These are phyloP conservation scores for Sebastes paucispinis DNA, from an alignment of 2,797 vertebrate genomes.

Conservation along the genomic window DNA sequence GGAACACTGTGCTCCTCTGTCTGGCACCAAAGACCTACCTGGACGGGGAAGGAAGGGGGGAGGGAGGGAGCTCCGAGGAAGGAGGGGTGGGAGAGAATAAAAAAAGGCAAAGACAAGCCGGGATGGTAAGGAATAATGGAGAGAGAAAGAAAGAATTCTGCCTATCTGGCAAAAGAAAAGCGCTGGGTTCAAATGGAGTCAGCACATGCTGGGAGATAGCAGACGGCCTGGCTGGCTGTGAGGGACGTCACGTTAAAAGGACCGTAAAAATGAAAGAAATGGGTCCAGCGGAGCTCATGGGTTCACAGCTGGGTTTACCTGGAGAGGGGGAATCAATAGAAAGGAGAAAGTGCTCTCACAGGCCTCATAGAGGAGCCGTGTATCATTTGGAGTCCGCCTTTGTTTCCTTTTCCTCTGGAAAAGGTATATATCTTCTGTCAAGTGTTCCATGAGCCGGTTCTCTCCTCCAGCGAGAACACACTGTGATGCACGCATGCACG, in stretches of 20 bases:
- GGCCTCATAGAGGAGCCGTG: conserved; percentile 48
- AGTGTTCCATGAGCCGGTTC: conserved; percentile 58
- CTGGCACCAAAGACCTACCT: conserved; percentile 67
- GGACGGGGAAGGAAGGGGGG: conserved; percentile 33
- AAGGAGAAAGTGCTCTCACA: conserved; percentile 21
- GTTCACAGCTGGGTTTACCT: conserved; percentile 58
- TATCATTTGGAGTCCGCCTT: conserved; percentile 51
- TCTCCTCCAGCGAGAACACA: conserved; percentile 47
- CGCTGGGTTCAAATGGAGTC: conserved; percentile 56
- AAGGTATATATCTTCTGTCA: conserved; percentile 65
- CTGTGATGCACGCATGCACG: conserved; percentile 50
- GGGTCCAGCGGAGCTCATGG: conserved; percentile 26
- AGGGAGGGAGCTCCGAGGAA: not conserved
- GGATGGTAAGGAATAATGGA: not conserved
- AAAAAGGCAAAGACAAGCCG: not conserved
- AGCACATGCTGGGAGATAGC: conserved; percentile 64
- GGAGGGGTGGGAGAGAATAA: not conserved
- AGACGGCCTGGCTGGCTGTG: conserved; percentile 56
- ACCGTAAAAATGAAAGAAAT: conserved; percentile 53
- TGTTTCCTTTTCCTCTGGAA: conserved; percentile 64
- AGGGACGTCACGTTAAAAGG: conserved; percentile 66
- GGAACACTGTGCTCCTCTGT: conserved; percentile 71
- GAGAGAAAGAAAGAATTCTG: conserved; percentile 14
- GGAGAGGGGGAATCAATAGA: conserved; percentile 25
- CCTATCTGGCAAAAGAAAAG: conserved; percentile 34